Base-by-base conservation (phyloP, 2,888 invertebrate genomes). In the Orgyia antiqua region DNA sequence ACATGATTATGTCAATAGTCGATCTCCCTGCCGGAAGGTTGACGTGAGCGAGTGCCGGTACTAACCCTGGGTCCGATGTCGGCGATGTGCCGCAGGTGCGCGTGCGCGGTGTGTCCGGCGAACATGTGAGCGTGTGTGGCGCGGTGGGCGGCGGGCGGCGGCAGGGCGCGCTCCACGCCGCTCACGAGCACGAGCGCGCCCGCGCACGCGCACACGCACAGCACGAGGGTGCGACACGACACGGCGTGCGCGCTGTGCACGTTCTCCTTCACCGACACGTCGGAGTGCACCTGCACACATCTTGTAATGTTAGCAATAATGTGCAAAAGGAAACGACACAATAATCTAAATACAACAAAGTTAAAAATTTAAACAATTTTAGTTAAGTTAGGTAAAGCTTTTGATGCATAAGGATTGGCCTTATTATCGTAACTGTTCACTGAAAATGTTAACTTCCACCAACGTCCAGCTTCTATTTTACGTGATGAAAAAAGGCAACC, bases 21-120 rank as follows among this genome's bases (percentile, higher is more conserved):
- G n/a, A n/a, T n/a, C n/a, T n/a, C n/a, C n/a, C n/a, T n/a, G n/a
- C n/a, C n/a, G n/a, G n/a, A n/a, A n/a, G n/a, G 15, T 15, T 15
- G 6, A 6, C 4, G 15, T 6, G 6, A 15, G 15, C 4, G 15
- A 19, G n/a, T 10, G 1, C n/a, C 9, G 7, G 10, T 42, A 24
- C 18, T n/a, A n/a, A 84, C 88, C 62, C 91, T 63, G 0, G 91
- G 89, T 0, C 91, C 91, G 32, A 90, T 83, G 24, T 82, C 68
- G 8, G 91, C 90, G 44, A 91, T 74, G 55, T 89, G 88, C 45
- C 88, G 84, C 37, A 94, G 83, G 62, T 90, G 89, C 20, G 87
- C 84, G 65, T 90, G 87, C 1, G 94, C 93, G 12, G 89, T 70
- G 62, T 91, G 89, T 0, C 90, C 93, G 12, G 48, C 61, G 63